Evolutionary conservation across 1,140 invertebrate genomes (phyloP).

Genomic region (Drosophila ambigua): DNA sequence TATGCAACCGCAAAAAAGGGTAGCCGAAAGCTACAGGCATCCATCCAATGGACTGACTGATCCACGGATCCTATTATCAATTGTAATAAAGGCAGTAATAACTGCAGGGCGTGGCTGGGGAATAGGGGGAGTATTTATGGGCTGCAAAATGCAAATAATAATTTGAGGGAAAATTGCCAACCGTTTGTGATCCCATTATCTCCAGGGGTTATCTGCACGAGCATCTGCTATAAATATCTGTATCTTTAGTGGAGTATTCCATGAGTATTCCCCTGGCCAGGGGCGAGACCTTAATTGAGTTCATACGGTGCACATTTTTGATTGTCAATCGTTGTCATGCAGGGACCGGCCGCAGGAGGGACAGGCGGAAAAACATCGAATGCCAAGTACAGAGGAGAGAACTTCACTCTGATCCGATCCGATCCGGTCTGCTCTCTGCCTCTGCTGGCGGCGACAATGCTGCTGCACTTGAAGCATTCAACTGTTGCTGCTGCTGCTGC

Average conservation of each 20-base stretch:
- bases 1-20: too few species aligned
- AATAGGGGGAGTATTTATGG: conserved; percentile 26
- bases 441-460: conserved; percentile 42
- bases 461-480: conserved; percentile 38
- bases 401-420: not conserved
- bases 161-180: conserved; percentile 22
- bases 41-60: not conserved
- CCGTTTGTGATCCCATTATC: conserved; percentile 10
- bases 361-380: conserved; percentile 36
- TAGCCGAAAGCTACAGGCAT: too few species aligned
- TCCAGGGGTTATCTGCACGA: conserved; percentile 20
- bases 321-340: conserved; percentile 59
- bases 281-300: conserved; percentile 67
- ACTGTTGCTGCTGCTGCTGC: not conserved
- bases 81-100: conserved; percentile 60
- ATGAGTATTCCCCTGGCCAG: conserved; percentile 16
- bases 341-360: not conserved
- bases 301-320: conserved; percentile 68
- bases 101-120: conserved; percentile 23
- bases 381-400: conserved; percentile 17
- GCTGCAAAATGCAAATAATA: conserved; percentile 30
- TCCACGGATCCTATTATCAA: conserved; percentile 65
- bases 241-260: too few species aligned
- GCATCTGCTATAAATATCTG: not conserved
- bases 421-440: not conserved